Evolutionary conservation across 1,140 invertebrate species (phyloP), one percentile per base, ranked within the genome.

Genomic region (Drosophila sechellia): DNA sequence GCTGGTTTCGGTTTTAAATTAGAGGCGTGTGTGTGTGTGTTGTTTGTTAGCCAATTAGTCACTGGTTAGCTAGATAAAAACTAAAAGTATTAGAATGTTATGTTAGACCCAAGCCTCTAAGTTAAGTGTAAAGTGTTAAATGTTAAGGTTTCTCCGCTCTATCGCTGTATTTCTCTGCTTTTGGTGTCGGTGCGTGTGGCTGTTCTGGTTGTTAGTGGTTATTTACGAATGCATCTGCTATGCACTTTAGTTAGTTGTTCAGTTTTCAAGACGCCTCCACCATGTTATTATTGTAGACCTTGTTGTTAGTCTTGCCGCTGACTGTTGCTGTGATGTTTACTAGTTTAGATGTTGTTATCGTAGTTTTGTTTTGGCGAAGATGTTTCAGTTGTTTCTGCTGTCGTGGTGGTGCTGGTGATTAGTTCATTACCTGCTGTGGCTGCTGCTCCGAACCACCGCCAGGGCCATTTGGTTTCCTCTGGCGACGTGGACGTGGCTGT

Each of bases 401-500:
- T 22, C 3, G 20, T 22, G 20, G 3, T 31, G 6, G 6, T 31
- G 31, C 6, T 72, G 65, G 70, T 77, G 74, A 65, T 83, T 87
- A 87, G 76, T 87, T 87, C 75, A 87, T 92, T 92, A 92, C 91
- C 91, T 92, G 90, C 72, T 92, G 90, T 71, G 77, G 77, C 77
- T 86, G 87, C 74, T 91, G 84, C 39, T 87, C 84, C 76, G 83
- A 73, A 61, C 87, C 78, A 73, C 83, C 90, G 70, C 90, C 90
- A 69, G 79, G 83, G 37, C 75, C 79, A 71, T 91, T 91, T n/a
- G 77, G 73, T 56, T 92, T 92, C 57, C 87, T 92, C 58, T 80
- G 90, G 55, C 91, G 91, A 66, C 89, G 83, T 60, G 81, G 85
- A 78, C 90, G 91, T 66, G 59, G 64, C 45, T 73, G 79, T 74